phyloP scores from a whole-genome alignment of 2,888 invertebrate species.

The Pseudococcus viburni region DNA sequence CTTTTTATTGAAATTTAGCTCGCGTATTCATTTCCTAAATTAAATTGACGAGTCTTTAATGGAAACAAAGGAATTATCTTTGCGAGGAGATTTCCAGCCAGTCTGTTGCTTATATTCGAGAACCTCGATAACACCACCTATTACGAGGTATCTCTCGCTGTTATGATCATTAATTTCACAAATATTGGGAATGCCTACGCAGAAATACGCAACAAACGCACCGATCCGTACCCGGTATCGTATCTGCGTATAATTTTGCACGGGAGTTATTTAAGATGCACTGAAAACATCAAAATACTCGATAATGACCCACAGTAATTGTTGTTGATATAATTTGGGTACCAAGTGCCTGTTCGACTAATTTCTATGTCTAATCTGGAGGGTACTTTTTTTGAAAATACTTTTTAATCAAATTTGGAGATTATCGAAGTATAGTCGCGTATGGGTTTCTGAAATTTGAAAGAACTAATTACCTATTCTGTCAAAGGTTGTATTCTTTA shows the following conservation, averaged over 20 bases:
- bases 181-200: background rate
- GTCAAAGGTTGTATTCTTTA: too few species aligned
- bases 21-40: background rate
- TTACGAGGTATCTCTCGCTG: background rate
- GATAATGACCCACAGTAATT: background rate
- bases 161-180: background rate
- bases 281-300: background rate
- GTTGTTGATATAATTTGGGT: too few species aligned
- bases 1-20: background rate
- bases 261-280: background rate
- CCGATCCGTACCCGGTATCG: background rate
- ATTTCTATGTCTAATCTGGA: too few species aligned
- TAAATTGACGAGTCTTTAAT: background rate
- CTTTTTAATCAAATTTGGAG: too few species aligned
- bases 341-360: too few species aligned
- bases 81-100: background rate
- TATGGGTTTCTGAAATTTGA: too few species aligned
- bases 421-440: too few species aligned
- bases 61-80: constrained; percentile 24
- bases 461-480: too few species aligned
- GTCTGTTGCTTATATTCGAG: background rate
- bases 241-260: background rate
- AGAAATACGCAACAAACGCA: background rate
- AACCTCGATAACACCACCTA: background rate
- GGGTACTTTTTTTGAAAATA: too few species aligned